Evolutionary conservation across 1,140 invertebrate genomes (phyloP).

Genomic region (Hormaphis cornu): DNA sequence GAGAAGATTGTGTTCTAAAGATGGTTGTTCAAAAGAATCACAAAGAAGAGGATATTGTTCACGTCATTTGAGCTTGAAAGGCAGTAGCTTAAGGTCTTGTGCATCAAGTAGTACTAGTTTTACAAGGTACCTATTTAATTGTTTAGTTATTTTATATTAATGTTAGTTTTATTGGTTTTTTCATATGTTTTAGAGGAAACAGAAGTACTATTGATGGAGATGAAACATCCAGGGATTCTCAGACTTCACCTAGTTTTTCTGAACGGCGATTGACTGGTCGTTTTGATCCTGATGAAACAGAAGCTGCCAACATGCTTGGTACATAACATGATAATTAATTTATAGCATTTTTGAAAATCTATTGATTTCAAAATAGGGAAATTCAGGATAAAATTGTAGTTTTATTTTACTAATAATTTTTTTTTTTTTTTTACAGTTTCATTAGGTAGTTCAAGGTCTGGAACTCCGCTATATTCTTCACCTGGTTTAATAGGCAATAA

Average conservation of each 20-base stretch:
- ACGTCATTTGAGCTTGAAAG: slow-evolving; percentile 82
- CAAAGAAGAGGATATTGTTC: slow-evolving; percentile 93
- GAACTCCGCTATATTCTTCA: slow-evolving; percentile 76
- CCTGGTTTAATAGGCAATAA: slow-evolving; percentile 54
- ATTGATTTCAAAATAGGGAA: neutral
- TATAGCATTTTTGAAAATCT: neutral
- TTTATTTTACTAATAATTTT: neutral
- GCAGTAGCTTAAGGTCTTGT: slow-evolving; percentile 50
- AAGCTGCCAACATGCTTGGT: slow-evolving; percentile 93
- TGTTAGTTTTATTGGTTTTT: neutral
- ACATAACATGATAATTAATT: slow-evolving; percentile 36
- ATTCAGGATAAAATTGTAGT: neutral
- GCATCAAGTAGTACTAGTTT: slow-evolving; percentile 46
- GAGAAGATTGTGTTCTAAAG: slow-evolving; percentile 88
- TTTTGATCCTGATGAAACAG: slow-evolving; percentile 87
- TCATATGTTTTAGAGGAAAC: slow-evolving; percentile 42
- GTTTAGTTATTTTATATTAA: neutral
- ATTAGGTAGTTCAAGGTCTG: slow-evolving; percentile 79
- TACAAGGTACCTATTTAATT: slow-evolving; percentile 37
- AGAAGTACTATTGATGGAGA: slow-evolving; percentile 61
- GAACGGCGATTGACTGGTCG: slow-evolving; percentile 60
- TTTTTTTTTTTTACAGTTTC: slow-evolving; percentile 58
- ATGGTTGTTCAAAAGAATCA: slow-evolving; percentile 95
- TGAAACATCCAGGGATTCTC: slow-evolving; percentile 79
- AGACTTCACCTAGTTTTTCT: slow-evolving; percentile 71